Conservation (phyloP, 1,140 invertebrate genomes). For the Archegozetes longisetosus region DNA sequence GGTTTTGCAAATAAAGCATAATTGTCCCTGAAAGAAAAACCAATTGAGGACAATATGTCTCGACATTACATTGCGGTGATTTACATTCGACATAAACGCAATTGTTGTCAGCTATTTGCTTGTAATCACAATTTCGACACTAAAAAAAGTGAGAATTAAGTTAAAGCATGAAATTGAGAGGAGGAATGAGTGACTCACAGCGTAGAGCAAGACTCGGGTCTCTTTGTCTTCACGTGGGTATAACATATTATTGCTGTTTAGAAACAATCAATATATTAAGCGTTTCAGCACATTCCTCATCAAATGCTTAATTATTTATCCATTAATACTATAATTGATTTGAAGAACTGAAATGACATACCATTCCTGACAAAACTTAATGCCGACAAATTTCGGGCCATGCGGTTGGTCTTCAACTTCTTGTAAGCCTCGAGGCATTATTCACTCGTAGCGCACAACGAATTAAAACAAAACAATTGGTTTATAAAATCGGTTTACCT, state of each 20-base stretch:
- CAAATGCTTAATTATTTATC: too few species aligned
- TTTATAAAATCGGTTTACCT: too few species aligned
- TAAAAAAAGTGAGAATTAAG: too few species aligned
- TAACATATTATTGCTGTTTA: constrained; percentile 85
- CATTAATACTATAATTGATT: too few species aligned
- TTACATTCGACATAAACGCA: constrained; percentile 99
- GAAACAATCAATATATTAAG: constrained; percentile 13
- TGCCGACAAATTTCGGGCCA: constrained; percentile 81
- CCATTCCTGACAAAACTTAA: constrained; percentile 89
- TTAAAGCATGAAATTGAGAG: too few species aligned
- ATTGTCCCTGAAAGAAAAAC: too few species aligned
- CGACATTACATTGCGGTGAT: too few species aligned
- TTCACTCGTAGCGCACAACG: too few species aligned
- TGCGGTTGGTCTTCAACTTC: not conserved
- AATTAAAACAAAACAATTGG: too few species aligned
- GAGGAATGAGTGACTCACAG: constrained; percentile 52
- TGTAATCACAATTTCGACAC: constrained; percentile 25
- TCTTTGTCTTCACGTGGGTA: constrained; percentile 99
- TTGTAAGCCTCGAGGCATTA: not conserved
- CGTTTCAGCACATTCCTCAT: not conserved
- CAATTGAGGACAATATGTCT: too few species aligned
- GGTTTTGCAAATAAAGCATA: too few species aligned
- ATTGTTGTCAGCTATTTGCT: constrained; percentile 70
- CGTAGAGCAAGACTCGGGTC: constrained; percentile 82
- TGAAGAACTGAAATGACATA: constrained; percentile 25